These are phyloP conservation scores for Lytechinus variegatus DNA, from an alignment of 35 echinoderm and acorn worm genomes.

Conservation along the genomic window DNA sequence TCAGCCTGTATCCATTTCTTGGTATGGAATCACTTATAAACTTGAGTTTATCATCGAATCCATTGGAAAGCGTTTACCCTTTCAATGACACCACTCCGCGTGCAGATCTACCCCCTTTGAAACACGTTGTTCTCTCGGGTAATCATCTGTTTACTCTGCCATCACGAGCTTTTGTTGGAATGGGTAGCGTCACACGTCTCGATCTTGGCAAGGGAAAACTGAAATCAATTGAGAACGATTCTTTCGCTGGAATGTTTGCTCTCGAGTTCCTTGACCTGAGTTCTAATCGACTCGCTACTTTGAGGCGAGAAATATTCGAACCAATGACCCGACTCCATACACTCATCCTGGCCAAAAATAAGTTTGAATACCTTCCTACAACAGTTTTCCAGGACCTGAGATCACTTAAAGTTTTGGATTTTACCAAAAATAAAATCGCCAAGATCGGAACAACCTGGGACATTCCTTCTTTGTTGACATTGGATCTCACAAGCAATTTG, in stretches of 20 bases:
- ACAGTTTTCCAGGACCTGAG: neutral
- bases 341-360: neutral
- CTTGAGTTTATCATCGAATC: neutral
- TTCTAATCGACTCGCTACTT: neutral
- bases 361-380: neutral
- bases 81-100: neutral
- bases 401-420: neutral
- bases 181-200: neutral
- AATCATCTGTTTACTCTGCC: neutral
- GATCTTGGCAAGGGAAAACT: neutral
- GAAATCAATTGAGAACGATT: slow-evolving; percentile 6
- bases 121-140: neutral
- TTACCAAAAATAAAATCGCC: neutral
- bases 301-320: neutral
- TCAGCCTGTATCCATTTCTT: neutral
- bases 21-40: neutral
- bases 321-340: neutral
- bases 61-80: neutral
- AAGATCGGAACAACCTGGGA: neutral
- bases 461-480: neutral
- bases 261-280: neutral
- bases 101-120: neutral
- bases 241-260: neutral
- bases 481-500: neutral
- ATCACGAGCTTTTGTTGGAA: neutral